Evolutionary conservation across 2,888 invertebrate genomes (phyloP), one percentile per base, ranked within the genome.

Genomic region (Cryptus viduatorius): DNA sequence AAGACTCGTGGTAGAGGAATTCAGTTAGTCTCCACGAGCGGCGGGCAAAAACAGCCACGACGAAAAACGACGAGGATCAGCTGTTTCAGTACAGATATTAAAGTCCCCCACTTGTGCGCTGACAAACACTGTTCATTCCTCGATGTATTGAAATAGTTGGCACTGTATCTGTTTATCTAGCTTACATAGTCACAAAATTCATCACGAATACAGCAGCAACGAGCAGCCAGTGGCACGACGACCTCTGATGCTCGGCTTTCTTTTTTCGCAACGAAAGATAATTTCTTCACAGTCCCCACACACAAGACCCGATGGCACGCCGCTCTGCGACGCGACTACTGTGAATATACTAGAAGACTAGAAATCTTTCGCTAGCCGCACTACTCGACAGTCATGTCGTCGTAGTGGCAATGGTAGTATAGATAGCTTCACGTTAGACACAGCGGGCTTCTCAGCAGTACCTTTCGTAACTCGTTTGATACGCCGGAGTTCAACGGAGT

Each of bases 51-150:
- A 53, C 50, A 19, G 24, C 75, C 53, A 48, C 71, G 73, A 61
- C 50, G 65, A 77, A 77, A 77, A 50, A 42, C 44, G 46, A 56
- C 14, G 16, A 76, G 76, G 75, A 89, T 87, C 88, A 88, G 88
- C 86, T 86, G 87, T 79, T 81, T 37, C 37, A 37, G 37, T 8
- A 37, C 4, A 37, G 37, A 37, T 37, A 37, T 8, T 8, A 37
- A 37, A 0, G 37, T 37, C 37, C 37, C 37, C 37, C 37, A 37
- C 37, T 37, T 8, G 7, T 37, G 4, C 37, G 37, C 37, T 5
- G n/a, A 48, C 12, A 48, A 48, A 48, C 12, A 12, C 48, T 14
- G 48, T n/a, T 48, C 48, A 2, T 48, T 12, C 12, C n/a, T 48
- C 12, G 48, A n/a, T 48, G 12, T 48, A 48, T 12, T 14, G 48